Evolutionary conservation across 2,797 vertebrate genomes (phyloP).

Genomic region (Phalanger gymnotis): DNA sequence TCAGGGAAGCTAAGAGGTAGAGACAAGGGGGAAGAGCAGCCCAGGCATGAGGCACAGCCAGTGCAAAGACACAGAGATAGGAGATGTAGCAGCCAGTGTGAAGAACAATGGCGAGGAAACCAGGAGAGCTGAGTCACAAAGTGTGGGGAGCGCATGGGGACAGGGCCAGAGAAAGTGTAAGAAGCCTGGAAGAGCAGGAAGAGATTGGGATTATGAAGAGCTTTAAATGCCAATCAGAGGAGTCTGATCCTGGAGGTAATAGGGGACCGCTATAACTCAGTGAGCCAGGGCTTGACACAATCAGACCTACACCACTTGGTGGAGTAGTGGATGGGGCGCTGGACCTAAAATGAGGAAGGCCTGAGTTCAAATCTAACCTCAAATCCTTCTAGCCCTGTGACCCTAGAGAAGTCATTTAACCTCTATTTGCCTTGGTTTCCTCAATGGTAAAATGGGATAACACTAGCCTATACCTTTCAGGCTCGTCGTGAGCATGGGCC

Average conservation of each 20-base stretch:
- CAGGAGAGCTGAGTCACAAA: neutral
- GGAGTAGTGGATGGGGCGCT: neutral
- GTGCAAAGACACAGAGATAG: neutral
- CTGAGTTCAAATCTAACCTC: neutral
- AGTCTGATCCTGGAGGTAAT: neutral
- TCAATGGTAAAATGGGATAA: neutral
- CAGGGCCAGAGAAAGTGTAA: too few species aligned
- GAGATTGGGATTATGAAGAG: neutral
- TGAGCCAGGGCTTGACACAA: neutral
- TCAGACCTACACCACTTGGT: neutral
- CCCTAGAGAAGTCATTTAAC: neutral
- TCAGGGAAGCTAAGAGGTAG: neutral
- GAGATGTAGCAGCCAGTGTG: too few species aligned
- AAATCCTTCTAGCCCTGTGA: neutral
- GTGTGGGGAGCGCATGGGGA: neutral
- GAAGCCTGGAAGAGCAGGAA: neutral
- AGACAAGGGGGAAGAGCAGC: neutral
- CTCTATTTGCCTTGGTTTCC: neutral
- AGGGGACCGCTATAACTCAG: neutral
- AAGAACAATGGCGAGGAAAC: neutral
- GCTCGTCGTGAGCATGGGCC: neutral
- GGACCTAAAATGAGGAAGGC: too few species aligned
- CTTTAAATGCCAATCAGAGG: neutral
- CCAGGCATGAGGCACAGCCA: neutral
- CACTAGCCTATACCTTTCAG: neutral